Conservation (phyloP, 2,888 invertebrate genomes). For the Aromia moschata region DNA sequence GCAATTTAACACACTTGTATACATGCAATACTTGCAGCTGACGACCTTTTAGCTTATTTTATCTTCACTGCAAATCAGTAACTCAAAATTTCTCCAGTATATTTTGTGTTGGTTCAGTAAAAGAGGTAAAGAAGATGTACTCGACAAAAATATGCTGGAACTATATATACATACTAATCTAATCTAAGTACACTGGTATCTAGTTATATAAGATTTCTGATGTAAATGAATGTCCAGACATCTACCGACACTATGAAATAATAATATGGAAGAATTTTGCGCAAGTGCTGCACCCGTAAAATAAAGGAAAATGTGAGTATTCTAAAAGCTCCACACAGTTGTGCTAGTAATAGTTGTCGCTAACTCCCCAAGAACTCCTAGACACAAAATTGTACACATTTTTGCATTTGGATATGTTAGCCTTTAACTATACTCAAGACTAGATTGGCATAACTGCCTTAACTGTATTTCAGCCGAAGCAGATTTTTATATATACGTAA, state of each 20-base stretch:
- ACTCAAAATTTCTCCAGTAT: too few relatives aligned
- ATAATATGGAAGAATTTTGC: slow-evolving; percentile 13
- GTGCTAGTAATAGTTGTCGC: slow-evolving; percentile 22
- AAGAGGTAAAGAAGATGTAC: too few relatives aligned
- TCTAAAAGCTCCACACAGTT: slow-evolving; percentile 31
- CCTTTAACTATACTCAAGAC: slow-evolving; percentile 25
- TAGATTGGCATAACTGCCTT: slow-evolving; percentile 23
- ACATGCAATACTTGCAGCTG: too few relatives aligned
- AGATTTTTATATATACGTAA: slow-evolving; percentile 30
- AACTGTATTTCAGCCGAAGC: slow-evolving; percentile 24
- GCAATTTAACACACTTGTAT: too few relatives aligned
- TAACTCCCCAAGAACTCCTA: slow-evolving; percentile 31
- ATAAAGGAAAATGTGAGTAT: slow-evolving; percentile 29
- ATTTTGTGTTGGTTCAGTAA: too few relatives aligned
- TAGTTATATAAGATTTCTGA: too few relatives aligned
- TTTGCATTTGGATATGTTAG: slow-evolving; percentile 20
- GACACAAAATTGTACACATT: slow-evolving; percentile 16
- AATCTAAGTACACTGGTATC: too few relatives aligned
- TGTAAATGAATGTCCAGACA: too few relatives aligned
- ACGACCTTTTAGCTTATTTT: too few relatives aligned
- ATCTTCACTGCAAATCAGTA: too few relatives aligned
- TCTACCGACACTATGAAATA: slow-evolving; percentile 8
- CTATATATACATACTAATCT: too few relatives aligned
- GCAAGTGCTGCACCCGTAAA: slow-evolving; percentile 29
- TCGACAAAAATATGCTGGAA: too few relatives aligned